Conservation (phyloP, 2,888 invertebrate species). For the Cheilosia impressa region DNA sequence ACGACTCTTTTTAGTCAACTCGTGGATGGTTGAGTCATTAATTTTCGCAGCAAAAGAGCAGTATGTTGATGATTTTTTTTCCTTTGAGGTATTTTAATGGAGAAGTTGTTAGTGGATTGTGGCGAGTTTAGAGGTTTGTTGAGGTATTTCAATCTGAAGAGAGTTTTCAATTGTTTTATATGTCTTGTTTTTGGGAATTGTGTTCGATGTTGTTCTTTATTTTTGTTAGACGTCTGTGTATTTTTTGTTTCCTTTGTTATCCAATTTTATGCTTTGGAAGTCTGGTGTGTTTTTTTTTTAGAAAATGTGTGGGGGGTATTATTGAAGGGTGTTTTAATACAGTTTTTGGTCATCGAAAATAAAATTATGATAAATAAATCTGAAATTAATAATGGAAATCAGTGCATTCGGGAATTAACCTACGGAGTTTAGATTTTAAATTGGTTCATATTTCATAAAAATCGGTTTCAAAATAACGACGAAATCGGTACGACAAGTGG, state of each 20-base stretch:
- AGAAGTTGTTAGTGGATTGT: slow-evolving; percentile 45
- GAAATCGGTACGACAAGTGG: no score
- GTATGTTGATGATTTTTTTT: neutral
- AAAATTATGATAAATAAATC: no score
- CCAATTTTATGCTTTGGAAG: no score
- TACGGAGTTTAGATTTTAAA: no score
- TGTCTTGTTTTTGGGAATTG: neutral
- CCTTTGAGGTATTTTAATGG: slow-evolving; percentile 26
- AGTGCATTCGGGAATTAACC: no score
- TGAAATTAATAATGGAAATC: no score
- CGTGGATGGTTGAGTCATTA: slow-evolving; percentile 56
- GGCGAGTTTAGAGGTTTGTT: slow-evolving; percentile 29
- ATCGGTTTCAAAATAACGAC: no score
- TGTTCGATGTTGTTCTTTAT: neutral
- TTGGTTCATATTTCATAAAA: no score
- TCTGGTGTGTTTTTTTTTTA: no score
- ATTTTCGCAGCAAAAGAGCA: slow-evolving; percentile 19
- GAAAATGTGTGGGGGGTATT: no score
- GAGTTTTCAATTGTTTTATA: slow-evolving; percentile 11
- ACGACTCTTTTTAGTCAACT: slow-evolving; percentile 61
- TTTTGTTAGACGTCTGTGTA: neutral
- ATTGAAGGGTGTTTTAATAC: no score
- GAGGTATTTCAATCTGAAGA: slow-evolving; percentile 41
- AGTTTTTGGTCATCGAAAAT: no score
- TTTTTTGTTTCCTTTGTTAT: neutral